Base-by-base conservation (phyloP, 2,888 invertebrate genomes). In the Patella pellucida region DNA sequence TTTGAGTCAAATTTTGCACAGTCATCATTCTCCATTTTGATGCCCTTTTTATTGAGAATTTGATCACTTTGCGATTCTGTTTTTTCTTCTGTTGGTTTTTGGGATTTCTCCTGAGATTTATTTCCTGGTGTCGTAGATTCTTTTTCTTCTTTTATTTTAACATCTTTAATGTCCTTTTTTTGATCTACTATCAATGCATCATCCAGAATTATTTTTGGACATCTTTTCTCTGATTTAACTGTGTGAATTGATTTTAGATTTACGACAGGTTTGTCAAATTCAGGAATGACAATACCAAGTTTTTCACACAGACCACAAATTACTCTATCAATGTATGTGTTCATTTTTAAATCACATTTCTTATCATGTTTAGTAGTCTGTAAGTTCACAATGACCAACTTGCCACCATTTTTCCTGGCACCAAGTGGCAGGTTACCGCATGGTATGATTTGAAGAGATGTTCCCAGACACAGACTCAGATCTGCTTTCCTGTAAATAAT, bases 331-430 rank as follows among this genome's bases (percentile, higher is more conserved):
- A 97, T 96, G 91, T 96, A 97, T 19, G 95, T 94, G 87, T 96
- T 95, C 82, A 98, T 96, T 71, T 95, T 93, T 77, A 98, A 91
- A 91, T 97, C 95, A 41, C 97, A 96, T 92, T 96, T 96, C 89
- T 95, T 95, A 89, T 98, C 97, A 92, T 97, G 96, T 93, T 98
- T 98, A 3, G 99, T 99, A n/a, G 96, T 95, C 90, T 99, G 99
- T 74, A 99, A 92, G 92, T 99, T 99, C 81, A 98, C 95, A 85
- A 99, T 96, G 23, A 96, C 96, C 73, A 99, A 92, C 90, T 95
- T 95, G 4, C 98, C 98, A 16, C 95, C 95, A 89, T 95, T 95
- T 77, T 87, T 77, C 77, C 88, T 79, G 95, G 95, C 88, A 94
- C 94, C 69, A 54, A 97, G 91, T 4, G 99, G 99, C 83, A 99